A percentile compares a stretch with the other conserved stretches of the same genome.
phyloP scores from a whole-genome alignment of 2,888 invertebrate genomes.

The Mamestra brassicae region DNA sequence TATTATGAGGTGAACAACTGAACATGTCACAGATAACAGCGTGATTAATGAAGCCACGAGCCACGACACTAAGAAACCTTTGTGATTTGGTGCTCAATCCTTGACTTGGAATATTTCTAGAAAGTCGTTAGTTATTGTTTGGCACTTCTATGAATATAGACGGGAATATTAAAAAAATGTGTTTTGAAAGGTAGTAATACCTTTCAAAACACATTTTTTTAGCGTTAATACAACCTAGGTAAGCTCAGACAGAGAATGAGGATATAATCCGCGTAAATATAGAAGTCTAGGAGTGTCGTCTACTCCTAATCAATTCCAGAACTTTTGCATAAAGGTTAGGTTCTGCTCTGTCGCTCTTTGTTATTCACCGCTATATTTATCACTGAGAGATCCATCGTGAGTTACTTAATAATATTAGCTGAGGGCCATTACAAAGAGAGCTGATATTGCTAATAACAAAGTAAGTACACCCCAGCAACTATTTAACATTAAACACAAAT shows the following conservation, averaged over 20 bases:
- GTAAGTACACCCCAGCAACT: constrained; percentile 7
- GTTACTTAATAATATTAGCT: background rate
- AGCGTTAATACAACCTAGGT: too few species aligned
- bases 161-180: background rate
- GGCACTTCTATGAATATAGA: constrained; percentile 20
- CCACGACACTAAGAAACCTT: background rate
- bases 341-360: constrained; percentile 7
- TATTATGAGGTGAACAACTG: constrained; percentile 1
- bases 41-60: constrained; percentile 30
- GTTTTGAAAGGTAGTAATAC: too few species aligned
- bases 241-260: too few species aligned
- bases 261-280: too few species aligned
- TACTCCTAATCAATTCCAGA: constrained; percentile 6
- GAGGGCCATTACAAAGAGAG: background rate
- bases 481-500: constrained; percentile 35
- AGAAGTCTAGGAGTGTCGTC: background rate
- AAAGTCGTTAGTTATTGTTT: constrained; percentile 13
- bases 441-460: background rate
- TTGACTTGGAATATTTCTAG: constrained; percentile 4
- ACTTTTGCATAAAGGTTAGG: constrained; percentile 9
- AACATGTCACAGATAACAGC: constrained; percentile 2
- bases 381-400: background rate
- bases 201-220: background rate
- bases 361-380: background rate
- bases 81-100: constrained; percentile 7